Evolutionary conservation across 2,797 vertebrate genomes (phyloP).

Genomic region (Anguilla anguilla): DNA sequence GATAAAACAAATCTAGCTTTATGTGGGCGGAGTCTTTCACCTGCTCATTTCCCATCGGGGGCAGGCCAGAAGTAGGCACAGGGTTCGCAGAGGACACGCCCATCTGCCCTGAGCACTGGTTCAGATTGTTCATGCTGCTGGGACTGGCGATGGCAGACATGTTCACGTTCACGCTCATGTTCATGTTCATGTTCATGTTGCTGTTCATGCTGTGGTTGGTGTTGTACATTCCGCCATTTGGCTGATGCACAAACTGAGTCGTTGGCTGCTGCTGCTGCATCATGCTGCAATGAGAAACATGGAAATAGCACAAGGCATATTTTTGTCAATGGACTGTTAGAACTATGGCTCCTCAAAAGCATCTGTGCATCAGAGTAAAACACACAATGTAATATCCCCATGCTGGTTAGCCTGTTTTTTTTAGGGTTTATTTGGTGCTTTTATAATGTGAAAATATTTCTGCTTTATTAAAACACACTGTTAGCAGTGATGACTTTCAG

Average conservation of each 20-base stretch:
- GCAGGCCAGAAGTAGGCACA: constrained; percentile 88
- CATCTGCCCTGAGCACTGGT: constrained; percentile 96
- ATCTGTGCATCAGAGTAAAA: background rate
- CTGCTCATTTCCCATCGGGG: constrained; percentile 96
- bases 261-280: constrained; percentile 93
- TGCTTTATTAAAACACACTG: background rate
- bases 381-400: background rate
- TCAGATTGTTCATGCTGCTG: constrained; percentile 86
- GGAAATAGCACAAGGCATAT: background rate
- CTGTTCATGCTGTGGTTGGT: constrained; percentile 66
- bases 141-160: constrained; percentile 86
- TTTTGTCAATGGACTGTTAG: background rate
- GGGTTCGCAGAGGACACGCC: constrained; percentile 92
- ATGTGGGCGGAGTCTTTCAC: constrained; percentile 64
- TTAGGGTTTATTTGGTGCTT: background rate
- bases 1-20: background rate
- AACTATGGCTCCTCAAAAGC: background rate
- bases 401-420: background rate
- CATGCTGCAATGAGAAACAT: constrained; percentile 75
- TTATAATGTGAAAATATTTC: background rate
- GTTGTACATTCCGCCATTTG: constrained; percentile 92
- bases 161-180: constrained; percentile 86
- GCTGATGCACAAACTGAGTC: constrained; percentile 93
- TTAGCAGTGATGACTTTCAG: background rate
- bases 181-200: background rate